phyloP scores from a whole-genome alignment of 2,113 vertebrate species.

The Taxidea taxus region DNA sequence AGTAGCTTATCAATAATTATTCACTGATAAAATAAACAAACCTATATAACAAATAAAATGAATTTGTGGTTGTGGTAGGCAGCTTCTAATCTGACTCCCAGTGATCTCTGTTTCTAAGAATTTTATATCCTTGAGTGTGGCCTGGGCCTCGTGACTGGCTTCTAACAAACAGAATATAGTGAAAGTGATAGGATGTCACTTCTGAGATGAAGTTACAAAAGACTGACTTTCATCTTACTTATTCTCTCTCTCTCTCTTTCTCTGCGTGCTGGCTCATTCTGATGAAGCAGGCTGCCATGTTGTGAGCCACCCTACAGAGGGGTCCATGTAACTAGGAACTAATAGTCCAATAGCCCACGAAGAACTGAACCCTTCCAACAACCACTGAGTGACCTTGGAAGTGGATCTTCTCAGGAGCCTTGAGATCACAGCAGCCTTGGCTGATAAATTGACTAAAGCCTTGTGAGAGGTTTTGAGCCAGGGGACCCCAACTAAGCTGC shows the following conservation, averaged over 20 bases:
- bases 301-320: neutral
- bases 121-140: neutral
- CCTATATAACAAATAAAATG: neutral
- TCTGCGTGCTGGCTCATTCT: neutral
- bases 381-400: neutral
- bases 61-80: neutral
- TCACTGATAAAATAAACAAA: neutral
- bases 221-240: neutral
- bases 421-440: neutral
- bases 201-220: neutral
- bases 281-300: neutral
- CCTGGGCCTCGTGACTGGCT: neutral
- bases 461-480: neutral
- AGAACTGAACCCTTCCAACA: neutral
- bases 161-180: neutral
- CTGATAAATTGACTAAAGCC: neutral
- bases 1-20: neutral
- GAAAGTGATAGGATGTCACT: neutral
- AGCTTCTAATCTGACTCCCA: neutral
- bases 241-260: neutral
- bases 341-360: neutral
- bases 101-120: neutral
- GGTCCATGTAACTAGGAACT: neutral
- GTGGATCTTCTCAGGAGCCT: neutral
- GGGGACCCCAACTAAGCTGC: neutral